Base-by-base conservation (phyloP, 2,113 vertebrate genomes). In the Catharus fuscescens region DNA sequence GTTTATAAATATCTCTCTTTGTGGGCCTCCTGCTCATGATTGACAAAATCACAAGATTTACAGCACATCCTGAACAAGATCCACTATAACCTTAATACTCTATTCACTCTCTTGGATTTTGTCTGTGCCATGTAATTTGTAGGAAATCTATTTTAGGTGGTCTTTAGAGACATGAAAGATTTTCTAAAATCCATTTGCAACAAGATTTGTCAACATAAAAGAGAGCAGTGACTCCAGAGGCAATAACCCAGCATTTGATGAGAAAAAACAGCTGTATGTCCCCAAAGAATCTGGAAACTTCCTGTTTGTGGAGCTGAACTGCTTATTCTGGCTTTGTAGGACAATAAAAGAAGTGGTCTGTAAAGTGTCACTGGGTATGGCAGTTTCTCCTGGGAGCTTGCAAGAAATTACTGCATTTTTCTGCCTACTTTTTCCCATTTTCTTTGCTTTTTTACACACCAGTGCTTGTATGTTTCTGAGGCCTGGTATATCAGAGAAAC, bases 171-270 rank as follows among this genome's bases (percentile, higher is more conserved):
- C 56, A 25, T n/a, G 48, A 64, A 70, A 82, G 25, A 26, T 32
- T 52, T 81, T 91, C 44, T 69, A 44, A 94, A 95, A 47, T 19
- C 25, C 44, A 71, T 91, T 95, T 94, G 56, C 91, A 88, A 8
- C 69, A 89, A 42, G 15, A 84, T 81, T 93, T 95, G 69, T 87
- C 69, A 86, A 79, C 69, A 67, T 92, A 65, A 96, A 91, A 91
- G 72, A 89, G 60, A 45, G 25, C 69, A 86, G 42, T 64, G 61
- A 42, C 69, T 92, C 53, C 31, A 73, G 82, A 93, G 76, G 50
- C 90, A 94, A 82, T 77, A 92, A 90, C 36, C 61, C 40, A 90
- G 80, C 44, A 88, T 60, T 78, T 95, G 60, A 73, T 70, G 60
- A 93, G 72, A 77, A 67, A 76, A 86, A 80, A 18, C 60, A 77